Conservation (phyloP, 2,888 invertebrate genomes). For the Encarsia formosa region DNA sequence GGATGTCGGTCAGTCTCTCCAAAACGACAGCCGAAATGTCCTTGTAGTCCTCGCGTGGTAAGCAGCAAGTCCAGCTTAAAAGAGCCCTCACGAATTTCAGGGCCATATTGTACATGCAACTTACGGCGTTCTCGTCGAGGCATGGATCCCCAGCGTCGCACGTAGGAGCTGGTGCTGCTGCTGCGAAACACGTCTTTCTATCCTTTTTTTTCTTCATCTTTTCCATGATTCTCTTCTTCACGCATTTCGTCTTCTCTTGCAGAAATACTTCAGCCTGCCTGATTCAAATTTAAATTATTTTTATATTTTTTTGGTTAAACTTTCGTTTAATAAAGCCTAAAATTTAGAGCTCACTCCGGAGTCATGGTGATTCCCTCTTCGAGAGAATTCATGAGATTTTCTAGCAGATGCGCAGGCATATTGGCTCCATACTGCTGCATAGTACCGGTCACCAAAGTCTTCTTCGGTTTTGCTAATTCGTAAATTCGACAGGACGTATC, state of each 20-base stretch:
- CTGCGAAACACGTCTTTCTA: slow-evolving; percentile 4
- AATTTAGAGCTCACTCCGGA: no score
- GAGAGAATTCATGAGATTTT: slow-evolving; percentile 38
- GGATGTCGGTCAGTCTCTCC: slow-evolving; percentile 31
- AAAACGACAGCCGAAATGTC: slow-evolving; percentile 42
- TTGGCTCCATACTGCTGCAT: slow-evolving; percentile 33
- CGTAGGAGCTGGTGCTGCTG: no score
- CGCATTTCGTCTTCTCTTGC: slow-evolving; percentile 19
- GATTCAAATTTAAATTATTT: no score
- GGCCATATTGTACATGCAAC: slow-evolving; percentile 42
- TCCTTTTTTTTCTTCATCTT: slow-evolving; percentile 7
- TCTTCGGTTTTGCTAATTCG: slow-evolving; percentile 40
- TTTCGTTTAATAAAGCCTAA: no score
- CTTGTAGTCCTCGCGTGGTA: slow-evolving; percentile 36
- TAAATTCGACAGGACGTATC: slow-evolving; percentile 33
- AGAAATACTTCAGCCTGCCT: slow-evolving; percentile 41
- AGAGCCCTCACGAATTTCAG: slow-evolving; percentile 43
- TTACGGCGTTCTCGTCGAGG: slow-evolving; percentile 37
- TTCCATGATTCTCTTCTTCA: slow-evolving; percentile 12
- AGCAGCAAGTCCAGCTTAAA: slow-evolving; percentile 35
- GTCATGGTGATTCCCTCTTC: no score
- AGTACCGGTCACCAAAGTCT: slow-evolving; percentile 35
- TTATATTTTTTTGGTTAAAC: no score
- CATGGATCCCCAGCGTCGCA: slow-evolving; percentile 9
- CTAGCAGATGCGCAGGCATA: slow-evolving; percentile 37